phyloP scores from a whole-genome alignment of 2,888 invertebrate species.

The Chydorus sphaericus region DNA sequence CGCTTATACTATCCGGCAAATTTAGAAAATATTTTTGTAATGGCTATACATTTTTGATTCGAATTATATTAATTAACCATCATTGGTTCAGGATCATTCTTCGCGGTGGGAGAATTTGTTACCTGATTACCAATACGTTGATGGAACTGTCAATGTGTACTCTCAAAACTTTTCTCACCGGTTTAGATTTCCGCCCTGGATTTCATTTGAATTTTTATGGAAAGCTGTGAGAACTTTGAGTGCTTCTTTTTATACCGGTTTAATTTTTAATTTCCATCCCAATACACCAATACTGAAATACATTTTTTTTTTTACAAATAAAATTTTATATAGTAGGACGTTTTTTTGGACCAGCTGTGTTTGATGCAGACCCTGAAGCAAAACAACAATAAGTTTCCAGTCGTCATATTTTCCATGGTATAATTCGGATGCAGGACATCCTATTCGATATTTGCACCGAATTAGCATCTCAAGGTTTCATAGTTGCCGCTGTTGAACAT shows the following conservation, averaged over 20 bases:
- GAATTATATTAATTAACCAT: constrained; percentile 7
- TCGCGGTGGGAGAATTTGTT: constrained; percentile 40
- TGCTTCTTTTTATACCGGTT: too few species aligned
- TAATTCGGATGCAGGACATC: constrained; percentile 43
- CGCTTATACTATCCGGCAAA: constrained; percentile 43
- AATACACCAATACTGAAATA: neutral
- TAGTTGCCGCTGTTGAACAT: constrained; percentile 49
- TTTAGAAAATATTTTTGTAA: constrained; percentile 31
- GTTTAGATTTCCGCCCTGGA: too few species aligned
- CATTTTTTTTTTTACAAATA: constrained; percentile 16
- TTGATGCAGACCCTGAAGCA: constrained; percentile 34
- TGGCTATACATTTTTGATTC: too few species aligned
- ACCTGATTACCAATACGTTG: constrained; percentile 37
- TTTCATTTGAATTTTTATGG: too few species aligned
- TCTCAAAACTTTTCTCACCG: constrained; percentile 29
- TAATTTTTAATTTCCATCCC: too few species aligned
- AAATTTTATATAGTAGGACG: too few species aligned
- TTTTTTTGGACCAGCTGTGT: constrained; percentile 37
- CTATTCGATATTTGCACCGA: constrained; percentile 43
- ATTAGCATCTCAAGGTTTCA: constrained; percentile 46
- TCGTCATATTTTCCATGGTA: constrained; percentile 49
- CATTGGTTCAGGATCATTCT: constrained; percentile 32
- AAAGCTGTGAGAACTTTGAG: too few species aligned
- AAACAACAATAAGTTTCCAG: constrained; percentile 31
- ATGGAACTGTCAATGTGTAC: constrained; percentile 35